Evolutionary conservation across 2,113 vertebrate genomes (phyloP).

Genomic region (Oreochromis tanganicae): DNA sequence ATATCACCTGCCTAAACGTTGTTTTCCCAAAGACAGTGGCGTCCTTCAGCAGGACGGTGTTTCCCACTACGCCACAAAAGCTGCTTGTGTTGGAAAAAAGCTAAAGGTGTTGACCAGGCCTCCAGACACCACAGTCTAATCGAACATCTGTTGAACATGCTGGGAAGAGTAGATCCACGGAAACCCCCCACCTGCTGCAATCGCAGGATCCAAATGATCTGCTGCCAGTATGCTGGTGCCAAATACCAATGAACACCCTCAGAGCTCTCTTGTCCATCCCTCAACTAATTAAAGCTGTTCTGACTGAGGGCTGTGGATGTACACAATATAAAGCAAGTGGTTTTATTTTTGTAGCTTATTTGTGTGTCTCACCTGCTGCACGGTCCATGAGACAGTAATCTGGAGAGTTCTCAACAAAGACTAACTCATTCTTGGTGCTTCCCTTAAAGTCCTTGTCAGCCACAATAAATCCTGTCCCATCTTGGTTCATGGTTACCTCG

Average conservation of each 20-base stretch:
- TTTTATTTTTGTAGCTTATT: background rate
- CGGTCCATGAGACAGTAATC: constrained; percentile 96
- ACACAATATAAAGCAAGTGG: accelerated
- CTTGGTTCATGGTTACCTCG: constrained; percentile 97
- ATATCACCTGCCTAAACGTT: background rate
- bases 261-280: background rate
- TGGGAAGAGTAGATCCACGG: background rate
- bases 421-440: constrained; percentile 89
- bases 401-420: constrained; percentile 95
- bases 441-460: constrained; percentile 86
- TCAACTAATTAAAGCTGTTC: background rate
- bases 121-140: background rate
- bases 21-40: background rate
- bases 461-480: constrained; percentile 89
- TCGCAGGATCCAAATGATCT: background rate
- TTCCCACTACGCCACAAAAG: background rate
- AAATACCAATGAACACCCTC: background rate
- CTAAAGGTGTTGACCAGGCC: background rate
- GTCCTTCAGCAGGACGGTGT: background rate
- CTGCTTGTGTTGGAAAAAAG: background rate
- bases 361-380: constrained; percentile 79
- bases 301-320: background rate
- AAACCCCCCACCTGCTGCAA: accelerated
- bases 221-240: background rate
- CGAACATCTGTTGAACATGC: accelerated